These are phyloP conservation scores for Drosophila sechellia DNA, from an alignment of 1,140 invertebrate genomes.

Conservation along the genomic window DNA sequence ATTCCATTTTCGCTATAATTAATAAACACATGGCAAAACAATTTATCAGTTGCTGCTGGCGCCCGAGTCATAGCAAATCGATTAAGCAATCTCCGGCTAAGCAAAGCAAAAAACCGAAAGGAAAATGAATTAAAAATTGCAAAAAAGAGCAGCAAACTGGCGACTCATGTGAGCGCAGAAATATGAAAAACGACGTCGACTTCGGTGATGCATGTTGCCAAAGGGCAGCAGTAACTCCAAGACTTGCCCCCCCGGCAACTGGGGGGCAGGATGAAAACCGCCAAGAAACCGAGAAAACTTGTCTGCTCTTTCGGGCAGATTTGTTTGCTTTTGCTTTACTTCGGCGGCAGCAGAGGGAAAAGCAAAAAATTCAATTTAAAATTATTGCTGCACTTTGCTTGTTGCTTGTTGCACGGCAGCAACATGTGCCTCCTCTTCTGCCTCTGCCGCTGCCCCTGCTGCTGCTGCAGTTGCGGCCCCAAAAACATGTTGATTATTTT, in stretches of 20 bases:
- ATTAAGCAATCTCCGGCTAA: slow-evolving; percentile 74
- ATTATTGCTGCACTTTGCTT: slow-evolving; percentile 79
- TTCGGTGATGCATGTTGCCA: slow-evolving; percentile 76
- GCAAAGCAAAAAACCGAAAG: slow-evolving; percentile 9
- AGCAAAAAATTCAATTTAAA: slow-evolving; percentile 81
- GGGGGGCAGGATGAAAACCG: slow-evolving; percentile 2
- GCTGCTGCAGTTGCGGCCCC: background rate
- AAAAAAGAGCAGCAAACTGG: slow-evolving; percentile 32
- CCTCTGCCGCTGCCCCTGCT: no score
- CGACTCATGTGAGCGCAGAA: slow-evolving; percentile 60
- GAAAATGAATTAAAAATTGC: slow-evolving; percentile 74
- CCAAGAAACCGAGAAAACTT: slow-evolving; percentile 42
- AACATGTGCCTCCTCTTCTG: slow-evolving; percentile 57
- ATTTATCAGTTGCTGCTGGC: slow-evolving; percentile 72
- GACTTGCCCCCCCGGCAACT: slow-evolving; percentile 25
- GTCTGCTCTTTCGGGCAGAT: slow-evolving; percentile 50
- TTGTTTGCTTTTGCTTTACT: slow-evolving; percentile 62
- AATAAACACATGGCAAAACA: slow-evolving; percentile 79
- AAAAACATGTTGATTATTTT: slow-evolving; percentile 79
- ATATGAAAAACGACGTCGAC: slow-evolving; percentile 78
- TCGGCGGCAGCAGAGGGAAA: slow-evolving; percentile 36
- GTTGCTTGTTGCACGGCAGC: slow-evolving; percentile 58
- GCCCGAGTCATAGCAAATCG: slow-evolving; percentile 69
- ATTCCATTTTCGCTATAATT: slow-evolving; percentile 78
- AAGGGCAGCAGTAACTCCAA: slow-evolving; percentile 57